These are phyloP conservation scores for Endomychus coccineus DNA, from an alignment of 2,888 invertebrate species.

Conservation along the genomic window DNA sequence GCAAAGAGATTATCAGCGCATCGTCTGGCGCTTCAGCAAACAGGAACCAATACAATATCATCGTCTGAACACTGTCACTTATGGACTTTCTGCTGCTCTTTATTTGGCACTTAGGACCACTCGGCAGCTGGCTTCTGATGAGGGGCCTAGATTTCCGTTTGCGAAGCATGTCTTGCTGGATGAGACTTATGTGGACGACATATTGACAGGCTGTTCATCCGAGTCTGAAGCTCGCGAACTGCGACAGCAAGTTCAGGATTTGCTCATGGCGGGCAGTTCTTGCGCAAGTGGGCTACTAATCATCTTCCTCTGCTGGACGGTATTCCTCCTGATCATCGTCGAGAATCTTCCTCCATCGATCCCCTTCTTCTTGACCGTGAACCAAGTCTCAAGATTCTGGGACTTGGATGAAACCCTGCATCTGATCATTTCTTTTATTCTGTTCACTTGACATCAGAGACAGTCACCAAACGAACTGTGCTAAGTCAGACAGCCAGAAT, in stretches of 20 bases:
- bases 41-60: not conserved
- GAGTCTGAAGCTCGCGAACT: no score
- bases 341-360: not conserved
- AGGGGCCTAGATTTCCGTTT: no score
- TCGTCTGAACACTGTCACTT: constrained; percentile 2
- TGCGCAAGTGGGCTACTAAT: constrained; percentile 3
- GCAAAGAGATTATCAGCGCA: no score
- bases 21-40: not conserved
- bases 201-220: constrained; percentile 2
- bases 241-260: no score
- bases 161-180: constrained; percentile 1
- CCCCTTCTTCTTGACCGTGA: constrained; percentile 1
- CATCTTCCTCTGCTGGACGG: constrained; percentile 5
- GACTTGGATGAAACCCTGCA: constrained; percentile 3
- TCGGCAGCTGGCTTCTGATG: no score
- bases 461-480: constrained; percentile 1
- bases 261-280: no score
- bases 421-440: not conserved
- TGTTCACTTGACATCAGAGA: not conserved
- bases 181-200: constrained; percentile 4
- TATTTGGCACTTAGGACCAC: not conserved
- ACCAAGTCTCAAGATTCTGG: constrained; percentile 3
- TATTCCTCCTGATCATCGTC: constrained; percentile 2
- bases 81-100: constrained; percentile 3
- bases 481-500: constrained; percentile 4